Evolutionary conservation across 2,113 vertebrate genomes (phyloP), one percentile per base, ranked within the genome.

Genomic region (Laticauda colubrina): DNA sequence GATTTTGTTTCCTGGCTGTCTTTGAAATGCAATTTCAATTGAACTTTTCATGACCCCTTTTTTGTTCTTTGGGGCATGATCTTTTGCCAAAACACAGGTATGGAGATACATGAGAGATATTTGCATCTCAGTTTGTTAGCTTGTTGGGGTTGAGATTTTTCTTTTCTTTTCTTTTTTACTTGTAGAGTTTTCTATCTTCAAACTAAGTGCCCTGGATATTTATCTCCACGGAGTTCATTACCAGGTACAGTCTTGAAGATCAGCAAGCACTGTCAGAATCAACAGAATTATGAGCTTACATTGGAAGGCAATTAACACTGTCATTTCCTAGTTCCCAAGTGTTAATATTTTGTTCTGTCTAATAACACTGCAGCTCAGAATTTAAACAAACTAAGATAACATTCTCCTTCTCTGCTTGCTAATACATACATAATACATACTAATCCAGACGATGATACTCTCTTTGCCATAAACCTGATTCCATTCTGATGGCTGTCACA

Each of bases 231-330:
- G 88, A 96, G 61, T 90, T 75, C 53, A 75, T 7, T 87, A 23
- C 23, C 39, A 57, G 34, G 45, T 21, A 91, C 11, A 43, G 5
- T 61, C 92, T n/a, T 91, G 92, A 53, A 87, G 39, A 20, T 64
- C 59, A 86, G 61, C 11, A 48, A 57, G 7, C 45, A 12, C 88
- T 91, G 87, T 91, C 81, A 90, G 69, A 1, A 69, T 45, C 88
- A 29, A 92, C 39, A 48, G 64, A 88, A 5, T 88, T 59, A 4
- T 90, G 56, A 4, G 86, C 87, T 94, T 92, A 91, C 11, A 89
- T 95, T 94, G 93, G 90, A 95, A 90, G 39, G 43, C 26, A 92
- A 88, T 92, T 88, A 87, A 45, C 85, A 89, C 89, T 89, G 92
- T 48, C 89, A 43, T 59, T 94, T 94, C 93, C 89, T 89, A 54